phyloP scores from a whole-genome alignment of 2,888 invertebrate genomes.

The Argyresthia albistria region DNA sequence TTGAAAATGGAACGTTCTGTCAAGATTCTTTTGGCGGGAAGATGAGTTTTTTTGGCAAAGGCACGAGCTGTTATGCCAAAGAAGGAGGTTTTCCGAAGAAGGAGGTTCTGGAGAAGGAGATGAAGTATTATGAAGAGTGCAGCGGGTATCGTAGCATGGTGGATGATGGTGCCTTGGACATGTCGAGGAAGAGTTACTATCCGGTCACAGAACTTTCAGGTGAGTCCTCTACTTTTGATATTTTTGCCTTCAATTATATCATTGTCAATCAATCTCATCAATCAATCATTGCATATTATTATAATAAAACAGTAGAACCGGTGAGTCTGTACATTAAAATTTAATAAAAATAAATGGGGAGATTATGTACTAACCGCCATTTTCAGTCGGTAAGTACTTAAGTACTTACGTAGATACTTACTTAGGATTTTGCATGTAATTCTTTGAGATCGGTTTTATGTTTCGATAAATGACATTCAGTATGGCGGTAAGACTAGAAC shows the following conservation, averaged over 20 bases:
- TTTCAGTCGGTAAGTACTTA: too few species aligned
- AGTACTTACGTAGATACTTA: too few species aligned
- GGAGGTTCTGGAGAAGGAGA: constrained; percentile 45
- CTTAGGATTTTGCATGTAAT: too few species aligned
- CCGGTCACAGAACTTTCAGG: constrained; percentile 62
- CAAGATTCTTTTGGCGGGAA: constrained; percentile 48
- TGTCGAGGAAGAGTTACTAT: constrained; percentile 61
- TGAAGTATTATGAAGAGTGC: constrained; percentile 57
- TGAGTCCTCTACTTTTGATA: constrained; percentile 15
- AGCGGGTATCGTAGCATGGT: constrained; percentile 45
- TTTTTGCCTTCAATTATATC: neutral
- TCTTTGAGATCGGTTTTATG: too few species aligned
- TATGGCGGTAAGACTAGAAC: too few species aligned
- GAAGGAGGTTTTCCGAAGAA: constrained; percentile 36
- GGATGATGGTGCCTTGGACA: constrained; percentile 60
- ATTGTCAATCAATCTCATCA: too few species aligned
- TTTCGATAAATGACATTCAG: too few species aligned
- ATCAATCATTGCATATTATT: too few species aligned
- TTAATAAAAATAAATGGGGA: too few species aligned
- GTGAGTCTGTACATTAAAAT: too few species aligned
- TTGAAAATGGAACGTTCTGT: constrained; percentile 54
- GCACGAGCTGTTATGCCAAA: constrained; percentile 29
- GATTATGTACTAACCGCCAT: too few species aligned
- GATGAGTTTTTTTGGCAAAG: constrained; percentile 41
- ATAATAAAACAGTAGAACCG: too few species aligned